phyloP scores from a whole-genome alignment of 2,113 vertebrate species.

The Pterocles gutturalis region DNA sequence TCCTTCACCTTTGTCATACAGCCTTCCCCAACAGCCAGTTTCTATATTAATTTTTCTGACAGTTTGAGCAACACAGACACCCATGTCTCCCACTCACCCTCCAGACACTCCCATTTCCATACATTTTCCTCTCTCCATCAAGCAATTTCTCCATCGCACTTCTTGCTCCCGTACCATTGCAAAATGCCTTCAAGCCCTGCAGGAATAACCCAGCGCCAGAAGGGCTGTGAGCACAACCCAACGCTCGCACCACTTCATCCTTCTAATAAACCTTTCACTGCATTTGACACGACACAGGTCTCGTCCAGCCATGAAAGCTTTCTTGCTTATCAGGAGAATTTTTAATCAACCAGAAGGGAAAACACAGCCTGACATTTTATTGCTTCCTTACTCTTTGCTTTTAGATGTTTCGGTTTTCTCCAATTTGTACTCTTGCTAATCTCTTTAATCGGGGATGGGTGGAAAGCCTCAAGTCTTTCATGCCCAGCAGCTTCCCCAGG shows the following conservation, averaged over 20 bases:
- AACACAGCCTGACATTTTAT: slow-evolving; percentile 25
- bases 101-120: background rate
- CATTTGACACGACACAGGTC: slow-evolving; percentile 56
- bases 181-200: background rate
- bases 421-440: background rate
- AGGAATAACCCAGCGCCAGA: slow-evolving; percentile 2
- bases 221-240: slow-evolving; percentile 19
- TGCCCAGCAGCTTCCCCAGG: background rate
- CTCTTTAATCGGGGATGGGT: background rate
- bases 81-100: background rate
- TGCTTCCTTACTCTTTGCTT: slow-evolving; percentile 25
- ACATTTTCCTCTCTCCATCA: background rate
- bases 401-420: background rate
- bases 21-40: background rate
- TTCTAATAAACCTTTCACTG: slow-evolving; percentile 36
- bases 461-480: slow-evolving; percentile 28
- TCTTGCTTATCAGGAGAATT: slow-evolving; percentile 60
- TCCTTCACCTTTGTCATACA: background rate
- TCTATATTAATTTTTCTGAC: background rate
- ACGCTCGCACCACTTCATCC: background rate
- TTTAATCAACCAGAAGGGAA: slow-evolving; percentile 39
- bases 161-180: background rate
- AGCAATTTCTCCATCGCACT: background rate
- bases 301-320: slow-evolving; percentile 42
- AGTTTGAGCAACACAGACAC: background rate